Evolutionary conservation across 2,888 invertebrate species (phyloP).

Genomic region (Philopedon plagiatum): DNA sequence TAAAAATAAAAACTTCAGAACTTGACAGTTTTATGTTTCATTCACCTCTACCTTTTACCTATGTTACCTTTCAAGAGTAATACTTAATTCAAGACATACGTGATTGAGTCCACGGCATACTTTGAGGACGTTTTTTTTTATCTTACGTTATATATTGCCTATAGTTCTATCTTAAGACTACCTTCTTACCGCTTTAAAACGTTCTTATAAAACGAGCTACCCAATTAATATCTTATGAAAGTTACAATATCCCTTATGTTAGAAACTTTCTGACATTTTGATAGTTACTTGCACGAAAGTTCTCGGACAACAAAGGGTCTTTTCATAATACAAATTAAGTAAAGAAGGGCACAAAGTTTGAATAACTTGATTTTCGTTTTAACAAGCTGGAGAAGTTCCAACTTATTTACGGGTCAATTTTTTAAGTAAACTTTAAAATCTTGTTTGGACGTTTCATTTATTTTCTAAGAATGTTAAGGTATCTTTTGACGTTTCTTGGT

Average conservation of each 20-base stretch:
- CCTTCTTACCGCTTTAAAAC: neutral
- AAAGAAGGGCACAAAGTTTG: conserved; percentile 38
- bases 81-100: too few species aligned
- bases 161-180: too few species aligned
- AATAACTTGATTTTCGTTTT: conserved; percentile 40
- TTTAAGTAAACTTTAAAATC: conserved; percentile 4
- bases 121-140: too few species aligned
- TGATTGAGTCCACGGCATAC: too few species aligned
- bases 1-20: too few species aligned
- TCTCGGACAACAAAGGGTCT: conserved; percentile 42
- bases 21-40: too few species aligned
- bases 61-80: too few species aligned
- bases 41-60: too few species aligned
- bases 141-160: too few species aligned
- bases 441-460: neutral
- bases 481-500: too few species aligned
- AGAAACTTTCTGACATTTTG: conserved; percentile 42
- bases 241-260: conserved; percentile 39
- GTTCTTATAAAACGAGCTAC: conserved; percentile 8
- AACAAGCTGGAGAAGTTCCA: conserved; percentile 36
- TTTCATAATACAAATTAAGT: conserved; percentile 45
- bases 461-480: too few species aligned
- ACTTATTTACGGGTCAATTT: conserved; percentile 29
- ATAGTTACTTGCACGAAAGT: conserved; percentile 40
- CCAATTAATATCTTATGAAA: conserved; percentile 39